Percentiles rank a stretch among this genome's conserved stretches.
phyloP scores from a whole-genome alignment of 2,888 invertebrate species.

The Philereme vetulata region DNA sequence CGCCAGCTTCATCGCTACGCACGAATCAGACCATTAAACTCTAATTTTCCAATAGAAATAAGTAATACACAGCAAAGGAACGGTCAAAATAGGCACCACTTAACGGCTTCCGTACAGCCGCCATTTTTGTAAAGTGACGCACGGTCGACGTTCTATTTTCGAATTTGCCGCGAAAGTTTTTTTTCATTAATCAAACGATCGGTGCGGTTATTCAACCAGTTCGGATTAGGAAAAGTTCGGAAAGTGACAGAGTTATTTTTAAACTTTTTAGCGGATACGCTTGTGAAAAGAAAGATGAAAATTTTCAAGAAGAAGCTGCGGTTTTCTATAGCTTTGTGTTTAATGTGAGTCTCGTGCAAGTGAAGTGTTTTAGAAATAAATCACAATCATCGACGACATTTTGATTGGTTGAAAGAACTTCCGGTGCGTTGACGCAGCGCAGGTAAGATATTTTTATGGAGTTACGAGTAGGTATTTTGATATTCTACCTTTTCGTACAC shows the following conservation, averaged over 20 bases:
- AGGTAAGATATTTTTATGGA: too few species aligned
- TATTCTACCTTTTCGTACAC: too few species aligned
- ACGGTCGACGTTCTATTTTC: slow-evolving; percentile 59
- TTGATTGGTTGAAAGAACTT: slow-evolving; percentile 18
- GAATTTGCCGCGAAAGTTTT: slow-evolving; percentile 65
- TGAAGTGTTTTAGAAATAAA: slow-evolving; percentile 20
- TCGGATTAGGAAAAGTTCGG: slow-evolving; percentile 38
- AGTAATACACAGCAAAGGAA: slow-evolving; percentile 65
- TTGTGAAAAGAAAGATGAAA: slow-evolving; percentile 79
- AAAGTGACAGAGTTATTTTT: slow-evolving; percentile 29
- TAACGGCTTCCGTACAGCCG: slow-evolving; percentile 61
- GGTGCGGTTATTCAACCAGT: slow-evolving; percentile 50
- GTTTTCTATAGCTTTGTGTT: slow-evolving; percentile 67
- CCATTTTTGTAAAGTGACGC: slow-evolving; percentile 59
- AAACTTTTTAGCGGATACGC: slow-evolving; percentile 55
- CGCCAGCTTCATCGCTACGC: slow-evolving; percentile 57
- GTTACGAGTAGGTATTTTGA: too few species aligned
- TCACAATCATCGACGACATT: slow-evolving; percentile 10
- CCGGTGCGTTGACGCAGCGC: slow-evolving; percentile 19
- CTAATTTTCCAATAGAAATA: slow-evolving; percentile 81
- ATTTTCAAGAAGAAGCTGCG: slow-evolving; percentile 78
- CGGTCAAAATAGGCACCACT: slow-evolving; percentile 72
- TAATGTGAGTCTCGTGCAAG: slow-evolving; percentile 21
- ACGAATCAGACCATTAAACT: slow-evolving; percentile 70
- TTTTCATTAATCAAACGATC: slow-evolving; percentile 56